Evolutionary conservation across 2,888 invertebrate genomes (phyloP).

Genomic region (Psococerastis gibbosa): DNA sequence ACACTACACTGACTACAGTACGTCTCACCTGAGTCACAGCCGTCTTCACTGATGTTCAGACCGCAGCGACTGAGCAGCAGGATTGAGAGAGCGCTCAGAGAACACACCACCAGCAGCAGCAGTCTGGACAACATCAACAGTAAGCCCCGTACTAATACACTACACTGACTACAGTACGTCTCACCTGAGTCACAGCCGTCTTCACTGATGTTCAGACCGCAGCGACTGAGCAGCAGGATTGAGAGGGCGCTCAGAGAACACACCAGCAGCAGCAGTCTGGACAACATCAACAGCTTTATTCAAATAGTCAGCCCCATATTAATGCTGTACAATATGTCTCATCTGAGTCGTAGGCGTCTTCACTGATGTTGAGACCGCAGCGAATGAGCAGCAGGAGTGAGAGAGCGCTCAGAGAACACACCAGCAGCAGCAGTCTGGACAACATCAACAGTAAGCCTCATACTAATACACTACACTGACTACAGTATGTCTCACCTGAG

Average conservation of each 20-base stretch:
- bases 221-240: constrained; percentile 34
- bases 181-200: constrained; percentile 22
- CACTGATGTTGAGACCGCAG: constrained; percentile 29
- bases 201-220: constrained; percentile 28
- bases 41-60: constrained; percentile 25
- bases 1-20: too few species aligned
- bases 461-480: too few species aligned
- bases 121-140: constrained; percentile 36
- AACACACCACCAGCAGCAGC: constrained; percentile 34
- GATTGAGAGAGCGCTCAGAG: constrained; percentile 33
- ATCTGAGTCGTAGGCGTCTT: constrained; percentile 23
- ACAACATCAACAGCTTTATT: too few species aligned
- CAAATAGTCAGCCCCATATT: too few species aligned
- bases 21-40: constrained; percentile 23
- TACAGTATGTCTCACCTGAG: too few species aligned
- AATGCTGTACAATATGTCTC: too few species aligned
- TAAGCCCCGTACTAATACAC: too few species aligned
- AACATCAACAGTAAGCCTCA: too few species aligned
- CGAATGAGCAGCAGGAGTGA: constrained; percentile 35
- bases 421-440: constrained; percentile 34
- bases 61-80: constrained; percentile 36
- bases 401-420: constrained; percentile 33
- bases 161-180: too few species aligned
- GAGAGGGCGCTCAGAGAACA: constrained; percentile 34
- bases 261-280: constrained; percentile 34